Conservation (phyloP, 1,140 invertebrate species). For the Drepana arcuata region DNA sequence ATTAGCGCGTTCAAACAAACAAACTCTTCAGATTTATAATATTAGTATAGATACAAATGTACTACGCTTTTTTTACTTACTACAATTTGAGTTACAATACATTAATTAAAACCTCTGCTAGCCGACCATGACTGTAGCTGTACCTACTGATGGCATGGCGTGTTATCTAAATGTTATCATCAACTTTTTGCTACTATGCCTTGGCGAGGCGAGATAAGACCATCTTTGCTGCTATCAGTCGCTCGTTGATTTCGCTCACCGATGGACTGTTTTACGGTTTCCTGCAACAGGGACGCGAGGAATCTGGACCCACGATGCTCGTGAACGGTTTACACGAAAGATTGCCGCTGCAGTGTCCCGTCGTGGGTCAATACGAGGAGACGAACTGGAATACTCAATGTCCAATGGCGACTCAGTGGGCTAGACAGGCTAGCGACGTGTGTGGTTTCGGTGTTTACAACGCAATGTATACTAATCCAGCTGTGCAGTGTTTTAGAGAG, state of each 20-base stretch:
- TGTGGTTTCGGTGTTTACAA: constrained; percentile 29
- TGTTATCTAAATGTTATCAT: constrained; percentile 50
- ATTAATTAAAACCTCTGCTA: too few relatives aligned
- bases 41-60: too few relatives aligned
- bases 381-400: constrained; percentile 39
- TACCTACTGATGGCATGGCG: too few relatives aligned
- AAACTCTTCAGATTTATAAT: too few relatives aligned
- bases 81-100: too few relatives aligned
- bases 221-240: constrained; percentile 61
- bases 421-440: constrained; percentile 23
- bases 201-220: constrained; percentile 46
- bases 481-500: constrained; percentile 38
- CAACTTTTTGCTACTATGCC: constrained; percentile 56
- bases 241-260: constrained; percentile 46
- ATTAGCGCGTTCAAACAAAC: too few relatives aligned
- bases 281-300: constrained; percentile 12
- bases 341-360: constrained; percentile 24
- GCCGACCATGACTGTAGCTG: too few relatives aligned
- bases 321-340: constrained; percentile 31
- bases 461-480: constrained; percentile 20
- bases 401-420: constrained; percentile 35
- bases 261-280: constrained; percentile 53
- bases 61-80: too few relatives aligned
- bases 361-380: constrained; percentile 29
- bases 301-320: constrained; percentile 33